Evolutionary conservation across 2,888 invertebrate genomes (phyloP), one percentile per base, ranked within the genome.

Genomic region (Halictus quadricinctus): DNA sequence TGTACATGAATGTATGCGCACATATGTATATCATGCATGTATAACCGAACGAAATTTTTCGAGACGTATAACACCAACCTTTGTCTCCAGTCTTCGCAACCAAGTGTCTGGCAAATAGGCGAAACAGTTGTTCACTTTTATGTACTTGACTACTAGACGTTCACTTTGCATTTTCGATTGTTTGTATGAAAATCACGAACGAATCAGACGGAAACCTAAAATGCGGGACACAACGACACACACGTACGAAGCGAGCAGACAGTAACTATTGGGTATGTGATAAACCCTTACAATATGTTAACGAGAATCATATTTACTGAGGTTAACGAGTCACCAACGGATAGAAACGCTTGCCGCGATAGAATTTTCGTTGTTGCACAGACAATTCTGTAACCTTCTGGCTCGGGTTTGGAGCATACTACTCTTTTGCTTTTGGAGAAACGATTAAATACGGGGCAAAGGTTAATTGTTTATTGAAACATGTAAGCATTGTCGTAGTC

Each of bases 111-210:
- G 94, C 74, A 95, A 89, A 92, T 95, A 94, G 72, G 95, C 93
- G 88, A 96, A 96, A 90, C 95, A 95, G 87, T 95, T 95, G 89
- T 95, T 95, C 50, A 93, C 94, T 82, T 95, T 90, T 87, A 95
- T 89, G 87, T 94, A 95, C 85, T 95, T 95, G 29, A 96, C 94
- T 21, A 89, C 91, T 79, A 96, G 95, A 73, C 93, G 93, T 92
- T 95, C 94, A 84, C 95, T 94, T 84, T 95, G 94, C 96, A 96
- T 90, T 60, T 60, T 84, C 7, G 48, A 18, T 54, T 12, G 10
- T 36, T 18, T 29, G 41, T 66, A 72, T 60, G 76, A 72, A 76
- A 43, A 29, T n/a, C 69, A 75, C 41, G 50, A 46, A 70, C 46
- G 25, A 72, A 80, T 78, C 41, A 72, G 15, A 72, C 64, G 8